Base-by-base conservation (phyloP, 2,888 invertebrate species). In the Proisotoma minuta region DNA sequence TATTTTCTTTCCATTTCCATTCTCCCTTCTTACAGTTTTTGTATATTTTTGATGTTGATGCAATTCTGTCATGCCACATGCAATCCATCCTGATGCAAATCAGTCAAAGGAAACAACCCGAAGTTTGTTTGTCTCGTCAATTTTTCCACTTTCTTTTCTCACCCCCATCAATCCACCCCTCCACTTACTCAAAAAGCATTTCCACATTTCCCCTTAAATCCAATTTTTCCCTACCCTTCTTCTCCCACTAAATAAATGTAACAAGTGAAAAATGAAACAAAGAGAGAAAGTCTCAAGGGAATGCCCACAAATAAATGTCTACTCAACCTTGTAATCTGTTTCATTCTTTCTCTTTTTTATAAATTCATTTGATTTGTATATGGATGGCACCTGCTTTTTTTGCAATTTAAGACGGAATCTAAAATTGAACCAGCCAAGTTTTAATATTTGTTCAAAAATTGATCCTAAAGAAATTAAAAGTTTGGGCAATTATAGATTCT, bases 111-210 rank as follows among this genome's bases (percentile, higher is more conserved):
- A 34, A 34, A 34, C 34, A 34, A 34, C 15, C 8, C 34, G 8
- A 15, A 34, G 8, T 8, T 34, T 15, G 34, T 10, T 15, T 10
- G 34, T 34, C 34, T 34, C 34, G 8, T 15, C 34, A 34, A 8
- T 34, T 34, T 34, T 34, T 15, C 15, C 34, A 10, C 15, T 8
- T 34, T 8, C 34, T 34, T 34, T 34, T 34, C 15, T 34, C 34
- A 34, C 15, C 34, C 34, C 34, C 34, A 47, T 18, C 10, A 47
- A 10, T 18, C 10, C 47, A 47, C 5, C 47, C 47, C 47, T 5
- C 20, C 34, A 34, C 8, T 34, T 47, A 10, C 47, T 47, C 47
- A 47, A 47, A 47, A 47, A 47, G n/a, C n/a, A n/a, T n/a, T n/a
- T n/a, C n/a, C n/a, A n/a, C n/a, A n/a, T n/a, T n/a, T 10, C 34